These are phyloP conservation scores for Pseudopipra pipra DNA, from an alignment of 2,113 vertebrate species.

Conservation along the genomic window DNA sequence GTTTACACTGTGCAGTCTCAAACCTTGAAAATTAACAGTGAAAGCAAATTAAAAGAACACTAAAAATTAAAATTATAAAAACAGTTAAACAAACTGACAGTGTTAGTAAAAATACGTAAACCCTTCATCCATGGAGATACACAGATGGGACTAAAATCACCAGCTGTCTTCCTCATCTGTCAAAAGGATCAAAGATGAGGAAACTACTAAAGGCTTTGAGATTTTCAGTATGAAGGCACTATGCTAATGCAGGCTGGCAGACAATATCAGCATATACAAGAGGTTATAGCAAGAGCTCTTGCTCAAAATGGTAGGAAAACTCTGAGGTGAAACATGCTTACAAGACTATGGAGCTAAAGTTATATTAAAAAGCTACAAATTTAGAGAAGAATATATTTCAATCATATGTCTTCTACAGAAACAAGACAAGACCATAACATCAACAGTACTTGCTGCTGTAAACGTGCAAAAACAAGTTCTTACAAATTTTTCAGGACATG, in stretches of 20 bases:
- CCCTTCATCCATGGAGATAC: not conserved
- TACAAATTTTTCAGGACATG: slow-evolving; percentile 98
- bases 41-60: not conserved
- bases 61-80: not conserved
- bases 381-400: not conserved
- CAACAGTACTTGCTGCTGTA: not conserved
- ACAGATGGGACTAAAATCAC: not conserved
- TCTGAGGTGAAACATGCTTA: not conserved
- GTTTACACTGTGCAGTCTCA: not conserved
- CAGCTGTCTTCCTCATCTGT: not conserved
- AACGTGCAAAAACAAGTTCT: slow-evolving; percentile 60
- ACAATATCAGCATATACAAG: not conserved
- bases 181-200: not conserved
- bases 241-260: not conserved
- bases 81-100: not conserved
- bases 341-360: not conserved
- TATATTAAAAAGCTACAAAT: not conserved
- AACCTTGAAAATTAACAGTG: not conserved
- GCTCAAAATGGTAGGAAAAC: not conserved
- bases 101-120: not conserved
- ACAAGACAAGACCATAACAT: not conserved
- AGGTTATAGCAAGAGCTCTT: not conserved
- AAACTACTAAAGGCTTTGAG: not conserved
- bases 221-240: not conserved
- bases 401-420: not conserved